Base-by-base conservation (phyloP, 2,888 invertebrate genomes). In the Agrotis exclamationis region DNA sequence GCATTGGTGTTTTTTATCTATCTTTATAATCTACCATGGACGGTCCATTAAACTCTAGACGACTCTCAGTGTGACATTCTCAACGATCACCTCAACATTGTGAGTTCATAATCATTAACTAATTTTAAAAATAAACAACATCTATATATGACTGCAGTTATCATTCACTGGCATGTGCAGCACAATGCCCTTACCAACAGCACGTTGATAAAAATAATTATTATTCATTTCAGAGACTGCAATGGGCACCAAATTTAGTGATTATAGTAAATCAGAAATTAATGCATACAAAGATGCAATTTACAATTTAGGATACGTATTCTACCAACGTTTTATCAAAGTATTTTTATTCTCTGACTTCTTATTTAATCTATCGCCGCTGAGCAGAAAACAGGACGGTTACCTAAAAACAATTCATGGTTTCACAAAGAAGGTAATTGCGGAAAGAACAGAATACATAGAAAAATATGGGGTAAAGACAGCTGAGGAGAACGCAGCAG, bases 241-340 rank as follows among this genome's bases (percentile, higher is more conserved):
- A 13, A 97, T 98, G 97, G 98, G 98, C 1, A 96, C 97, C 1
- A 95, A 96, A 74, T 90, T 98, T 28, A 93, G 95, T 60, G 93
- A 94, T 50, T 50, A 63, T 16, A 93, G 96, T 71, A 89, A 92
- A 28, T 85, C 90, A 9, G 79, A 85, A 3, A 82, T 83, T 47
- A 93, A 93, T 24, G 93, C 94, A 53, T 98, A 98, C 87, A 96
- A 97, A 65, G 86, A 95, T 18, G 96, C 97, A 24, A 96, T 97
- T 64, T 92, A 96, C 66, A 88, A 92, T 4, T 85, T 97, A 6
- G 95, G 95, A 57, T 65, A 85, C 54, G 82, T 93, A 14, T 83
- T 95, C 0, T 84, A 94, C 0, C 84, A 94, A 54, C 90, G 97
- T 72, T 59, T 95, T 0, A 82, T 93, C 1, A 95, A 96, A 76